Evolutionary conservation across 2,888 invertebrate genomes (phyloP).

Genomic region (Perdita meconis): DNA sequence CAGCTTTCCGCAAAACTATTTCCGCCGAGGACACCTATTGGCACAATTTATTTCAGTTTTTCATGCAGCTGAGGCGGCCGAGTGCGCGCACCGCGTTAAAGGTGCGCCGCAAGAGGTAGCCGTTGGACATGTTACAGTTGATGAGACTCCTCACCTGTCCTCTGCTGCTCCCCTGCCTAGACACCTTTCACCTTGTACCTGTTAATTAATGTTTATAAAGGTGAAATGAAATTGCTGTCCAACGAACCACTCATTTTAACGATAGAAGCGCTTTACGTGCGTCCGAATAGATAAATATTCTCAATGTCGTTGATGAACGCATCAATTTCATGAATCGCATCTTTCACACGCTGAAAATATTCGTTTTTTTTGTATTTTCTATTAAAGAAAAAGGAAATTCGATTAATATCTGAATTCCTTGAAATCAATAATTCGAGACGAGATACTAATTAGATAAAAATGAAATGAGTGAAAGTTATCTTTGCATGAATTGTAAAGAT

Average conservation of each 20-base stretch:
- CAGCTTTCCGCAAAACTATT: constrained; percentile 46
- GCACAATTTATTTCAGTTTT: constrained; percentile 61
- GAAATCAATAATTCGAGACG: neutral
- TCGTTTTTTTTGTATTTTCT: too few relatives aligned
- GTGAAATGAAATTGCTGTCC: neutral
- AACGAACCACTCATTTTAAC: constrained; percentile 12
- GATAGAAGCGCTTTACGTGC: neutral
- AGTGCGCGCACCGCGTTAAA: constrained; percentile 26
- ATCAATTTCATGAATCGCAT: too few relatives aligned
- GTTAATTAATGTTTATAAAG: constrained; percentile 51
- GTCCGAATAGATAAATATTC: neutral
- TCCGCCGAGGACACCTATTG: constrained; percentile 58
- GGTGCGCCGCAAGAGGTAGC: constrained; percentile 47
- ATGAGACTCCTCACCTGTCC: constrained; percentile 62
- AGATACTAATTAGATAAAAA: neutral
- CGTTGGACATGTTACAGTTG: constrained; percentile 52
- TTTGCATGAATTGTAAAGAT: neutral
- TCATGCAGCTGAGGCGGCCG: constrained; percentile 57
- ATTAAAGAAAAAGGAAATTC: too few relatives aligned
- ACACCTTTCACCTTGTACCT: constrained; percentile 41
- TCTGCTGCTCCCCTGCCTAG: constrained; percentile 36
- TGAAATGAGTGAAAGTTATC: constrained; percentile 5
- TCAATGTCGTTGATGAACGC: neutral
- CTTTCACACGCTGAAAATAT: too few relatives aligned
- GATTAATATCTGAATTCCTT: neutral